Evolutionary conservation across 2,113 vertebrate species (phyloP).

Genomic region (Tylochromis polylepis): DNA sequence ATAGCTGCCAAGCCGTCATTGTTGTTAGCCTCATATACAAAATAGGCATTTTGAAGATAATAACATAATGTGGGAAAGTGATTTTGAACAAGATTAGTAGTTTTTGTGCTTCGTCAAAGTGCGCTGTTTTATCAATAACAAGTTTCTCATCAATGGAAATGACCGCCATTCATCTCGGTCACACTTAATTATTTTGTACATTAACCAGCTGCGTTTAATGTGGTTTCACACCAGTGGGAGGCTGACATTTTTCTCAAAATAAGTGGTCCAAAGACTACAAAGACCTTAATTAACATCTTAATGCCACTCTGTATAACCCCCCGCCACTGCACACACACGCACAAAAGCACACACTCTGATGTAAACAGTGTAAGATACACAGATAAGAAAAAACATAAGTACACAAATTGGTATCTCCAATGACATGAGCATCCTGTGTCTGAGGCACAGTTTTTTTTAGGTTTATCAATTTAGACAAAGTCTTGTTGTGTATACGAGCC

Average conservation of each 20-base stretch:
- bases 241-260: constrained; percentile 40
- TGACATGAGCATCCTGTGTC: background rate
- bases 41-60: background rate
- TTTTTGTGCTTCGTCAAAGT: background rate
- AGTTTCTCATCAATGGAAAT: constrained; percentile 3
- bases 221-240: constrained; percentile 31
- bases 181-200: constrained; percentile 46
- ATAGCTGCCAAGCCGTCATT: background rate
- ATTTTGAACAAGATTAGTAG: background rate
- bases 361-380: background rate
- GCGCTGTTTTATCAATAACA: background rate
- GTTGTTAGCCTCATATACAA: background rate
- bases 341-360: background rate
- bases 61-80: background rate
- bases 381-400: background rate
- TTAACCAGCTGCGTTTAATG: constrained; percentile 43
- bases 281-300: constrained; percentile 45
- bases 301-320: background rate
- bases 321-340: background rate
- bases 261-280: constrained; percentile 42
- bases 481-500: background rate
- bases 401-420: background rate
- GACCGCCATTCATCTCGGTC: constrained; percentile 36
- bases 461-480: background rate
- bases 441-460: background rate